A percentile compares a stretch with the other conserved stretches of the same genome.
Conservation (phyloP, 2,113 vertebrate genomes). For the Ceuthmochares aereus region DNA sequence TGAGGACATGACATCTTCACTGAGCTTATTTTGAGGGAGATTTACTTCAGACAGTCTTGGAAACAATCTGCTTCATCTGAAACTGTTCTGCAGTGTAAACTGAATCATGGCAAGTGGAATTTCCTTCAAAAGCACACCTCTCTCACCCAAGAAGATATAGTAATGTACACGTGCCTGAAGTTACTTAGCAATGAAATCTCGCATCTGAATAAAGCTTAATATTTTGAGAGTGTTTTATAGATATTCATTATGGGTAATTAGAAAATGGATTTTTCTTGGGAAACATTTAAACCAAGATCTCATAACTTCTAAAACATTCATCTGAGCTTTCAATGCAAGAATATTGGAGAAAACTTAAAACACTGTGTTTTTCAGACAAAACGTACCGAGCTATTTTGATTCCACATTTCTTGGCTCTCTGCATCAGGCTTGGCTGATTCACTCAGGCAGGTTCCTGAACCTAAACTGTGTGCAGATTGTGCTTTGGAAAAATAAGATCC, state of each 20-base stretch:
- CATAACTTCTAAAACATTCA: background rate
- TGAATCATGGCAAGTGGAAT: background rate
- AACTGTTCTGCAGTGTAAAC: background rate
- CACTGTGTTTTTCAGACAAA: background rate
- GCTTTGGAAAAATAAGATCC: constrained; percentile 10
- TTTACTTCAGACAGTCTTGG: background rate
- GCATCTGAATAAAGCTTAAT: background rate
- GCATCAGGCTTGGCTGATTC: background rate
- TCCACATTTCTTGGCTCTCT: background rate
- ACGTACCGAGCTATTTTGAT: background rate
- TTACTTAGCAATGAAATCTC: background rate
- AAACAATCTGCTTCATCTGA: background rate
- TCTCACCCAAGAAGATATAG: background rate
- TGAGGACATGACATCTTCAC: background rate
- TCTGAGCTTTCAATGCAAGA: background rate
- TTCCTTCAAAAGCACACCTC: background rate
- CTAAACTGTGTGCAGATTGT: background rate
- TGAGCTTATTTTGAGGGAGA: background rate
- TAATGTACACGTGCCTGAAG: fast-evolving
- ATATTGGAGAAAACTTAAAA: background rate
- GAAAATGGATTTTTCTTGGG: background rate
- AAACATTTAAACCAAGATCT: background rate
- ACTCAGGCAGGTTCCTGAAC: background rate
- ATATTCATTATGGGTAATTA: background rate
- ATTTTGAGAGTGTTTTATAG: background rate